Percentiles rank a stretch among this genome's conserved stretches.
phyloP scores from a whole-genome alignment of 1,140 invertebrate species.

The Atta cephalotes region DNA sequence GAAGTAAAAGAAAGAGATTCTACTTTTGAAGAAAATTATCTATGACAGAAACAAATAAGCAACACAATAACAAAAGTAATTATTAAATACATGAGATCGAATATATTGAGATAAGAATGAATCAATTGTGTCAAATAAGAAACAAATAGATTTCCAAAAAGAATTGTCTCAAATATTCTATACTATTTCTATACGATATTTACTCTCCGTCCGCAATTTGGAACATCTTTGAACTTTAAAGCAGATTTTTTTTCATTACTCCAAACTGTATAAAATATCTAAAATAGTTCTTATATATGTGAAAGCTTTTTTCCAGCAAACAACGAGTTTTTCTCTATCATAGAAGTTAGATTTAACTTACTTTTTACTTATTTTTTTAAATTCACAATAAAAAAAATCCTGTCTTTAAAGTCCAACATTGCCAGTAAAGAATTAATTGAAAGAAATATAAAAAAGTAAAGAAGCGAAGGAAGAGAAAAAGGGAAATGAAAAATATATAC shows the following conservation, averaged over 20 bases:
- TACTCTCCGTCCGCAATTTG: no score
- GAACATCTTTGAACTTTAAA: no score
- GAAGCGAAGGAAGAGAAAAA: background rate
- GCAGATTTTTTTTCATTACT: no score
- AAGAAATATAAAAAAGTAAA: background rate
- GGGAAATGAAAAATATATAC: conserved; percentile 23
- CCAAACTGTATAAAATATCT: no score
- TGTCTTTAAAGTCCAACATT: no score
- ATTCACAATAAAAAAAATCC: no score
- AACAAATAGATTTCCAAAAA: background rate
- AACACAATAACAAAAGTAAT: background rate
- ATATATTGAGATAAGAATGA: background rate
- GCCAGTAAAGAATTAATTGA: background rate
- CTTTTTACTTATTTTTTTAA: no score
- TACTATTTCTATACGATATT: no score
- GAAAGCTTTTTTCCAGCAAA: no score
- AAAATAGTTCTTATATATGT: no score
- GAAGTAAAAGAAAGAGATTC: background rate
- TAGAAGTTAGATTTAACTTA: no score
- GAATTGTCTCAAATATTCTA: background rate
- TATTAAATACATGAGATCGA: background rate
- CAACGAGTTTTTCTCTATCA: no score
- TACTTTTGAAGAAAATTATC: background rate
- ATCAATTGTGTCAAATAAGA: background rate
- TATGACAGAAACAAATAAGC: background rate